Evolutionary conservation across 1,140 invertebrate species (phyloP), one percentile per base, ranked within the genome.

Genomic region (Lordiphosa collinella): DNA sequence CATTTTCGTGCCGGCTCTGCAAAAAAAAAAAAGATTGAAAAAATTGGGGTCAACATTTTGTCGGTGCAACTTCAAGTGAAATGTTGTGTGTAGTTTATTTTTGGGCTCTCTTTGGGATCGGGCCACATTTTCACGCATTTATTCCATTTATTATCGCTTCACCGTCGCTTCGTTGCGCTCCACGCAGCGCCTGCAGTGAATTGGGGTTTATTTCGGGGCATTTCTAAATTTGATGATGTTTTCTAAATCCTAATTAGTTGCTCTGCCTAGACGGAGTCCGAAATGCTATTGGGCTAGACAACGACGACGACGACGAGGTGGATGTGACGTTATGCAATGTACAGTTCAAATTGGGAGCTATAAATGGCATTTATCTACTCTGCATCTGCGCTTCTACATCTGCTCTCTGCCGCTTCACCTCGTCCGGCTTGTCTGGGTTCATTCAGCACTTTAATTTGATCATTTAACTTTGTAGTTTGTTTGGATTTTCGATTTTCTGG

Each of bases 1-100:
- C 74, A 55, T 93, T 92, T 70, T 95, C 94, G 63, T 92, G 92
- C 25, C 80, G 75, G 73, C 82, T 85, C 84, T 86, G 64, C 72
- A 46, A 72, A 68, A 70, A 68, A 51, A 40, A 38, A 73, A 70
- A 60, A 57, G 48, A 56, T 64, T 44, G 16, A 74, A 38, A 59
- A 56, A 73, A 84, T 79, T 69, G 79, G 62, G 80, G 69, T 86
- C 68, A 84, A 74, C 69, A 84, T 65, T 58, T 79, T 60, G 63
- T 54, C 49, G 62, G 65, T 60, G 52, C 72, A 76, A 76, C 75
- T 80, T 82, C 79, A 85, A 68, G 68, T 73, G 62, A 79, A 78
- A 40, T 11, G 32, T 37, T 58, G 47, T 56, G 18, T 61, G 34
- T 40, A 8, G 55, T 62, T 79, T 72, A 78, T 73, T 82, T 71